These are phyloP conservation scores for Saxidomus purpurata DNA, from an alignment of 1,140 invertebrate species.

Conservation along the genomic window DNA sequence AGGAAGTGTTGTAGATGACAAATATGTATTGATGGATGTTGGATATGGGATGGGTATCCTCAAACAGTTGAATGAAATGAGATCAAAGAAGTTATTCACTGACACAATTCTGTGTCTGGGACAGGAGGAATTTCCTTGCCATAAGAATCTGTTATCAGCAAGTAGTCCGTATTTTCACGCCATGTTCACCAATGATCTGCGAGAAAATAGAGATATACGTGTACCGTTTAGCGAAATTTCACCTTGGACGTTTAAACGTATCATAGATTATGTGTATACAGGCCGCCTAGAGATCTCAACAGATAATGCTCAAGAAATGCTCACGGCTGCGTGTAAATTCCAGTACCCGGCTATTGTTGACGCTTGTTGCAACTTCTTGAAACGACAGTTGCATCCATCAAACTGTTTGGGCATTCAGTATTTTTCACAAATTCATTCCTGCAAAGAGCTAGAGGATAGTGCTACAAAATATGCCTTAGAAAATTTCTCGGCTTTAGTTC, in stretches of 20 bases:
- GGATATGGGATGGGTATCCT: constrained; percentile 81
- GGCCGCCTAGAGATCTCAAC: constrained; percentile 85
- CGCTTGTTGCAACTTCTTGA: constrained; percentile 85
- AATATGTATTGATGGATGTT: constrained; percentile 75
- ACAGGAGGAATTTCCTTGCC: constrained; percentile 86
- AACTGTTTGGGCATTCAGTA: constrained; percentile 87
- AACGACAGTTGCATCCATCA: constrained; percentile 84
- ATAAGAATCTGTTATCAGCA: constrained; percentile 86
- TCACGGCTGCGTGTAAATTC: constrained; percentile 86
- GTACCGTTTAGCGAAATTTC: constrained; percentile 86
- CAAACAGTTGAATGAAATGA: constrained; percentile 80
- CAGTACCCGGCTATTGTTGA: constrained; percentile 86
- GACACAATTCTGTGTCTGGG: constrained; percentile 85
- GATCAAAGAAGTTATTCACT: constrained; percentile 80
- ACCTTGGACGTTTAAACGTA: constrained; percentile 85
- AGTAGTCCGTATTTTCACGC: constrained; percentile 87
- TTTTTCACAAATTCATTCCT: constrained; percentile 85
- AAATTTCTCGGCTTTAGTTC: constrained; percentile 85
- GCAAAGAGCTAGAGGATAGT: constrained; percentile 82
- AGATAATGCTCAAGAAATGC: constrained; percentile 86
- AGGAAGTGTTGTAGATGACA: constrained; percentile 50
- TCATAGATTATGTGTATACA: constrained; percentile 87
- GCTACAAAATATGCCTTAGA: constrained; percentile 84
- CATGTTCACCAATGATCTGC: constrained; percentile 87
- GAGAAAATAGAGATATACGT: constrained; percentile 84